A percentile compares a stretch with the other conserved stretches of the same genome.
phyloP scores from a whole-genome alignment of 2,888 invertebrate genomes.

The Stenchaetothrips biformis region DNA sequence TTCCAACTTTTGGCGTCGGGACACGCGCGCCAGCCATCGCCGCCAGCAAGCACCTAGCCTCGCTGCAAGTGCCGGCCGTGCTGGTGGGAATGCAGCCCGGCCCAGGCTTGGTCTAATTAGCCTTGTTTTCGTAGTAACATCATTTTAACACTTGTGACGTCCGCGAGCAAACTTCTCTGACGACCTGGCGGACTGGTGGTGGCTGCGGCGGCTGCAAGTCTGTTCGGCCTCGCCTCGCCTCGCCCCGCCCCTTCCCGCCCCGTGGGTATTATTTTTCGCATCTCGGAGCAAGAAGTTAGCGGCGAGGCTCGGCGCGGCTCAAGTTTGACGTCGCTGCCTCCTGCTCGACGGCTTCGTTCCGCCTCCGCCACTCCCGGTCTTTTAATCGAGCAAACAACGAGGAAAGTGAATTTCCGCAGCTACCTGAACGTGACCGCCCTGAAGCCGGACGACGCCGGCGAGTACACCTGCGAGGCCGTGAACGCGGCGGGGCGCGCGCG shows the following conservation, averaged over 20 bases:
- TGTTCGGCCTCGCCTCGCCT: not conserved
- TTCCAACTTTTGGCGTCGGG: too few relatives aligned
- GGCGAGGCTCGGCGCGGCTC: too few relatives aligned
- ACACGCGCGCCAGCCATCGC: too few relatives aligned
- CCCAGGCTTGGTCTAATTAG: not conserved
- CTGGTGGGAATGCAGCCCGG: too few relatives aligned
- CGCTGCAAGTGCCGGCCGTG: too few relatives aligned
- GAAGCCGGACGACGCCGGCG: conserved; percentile 43
- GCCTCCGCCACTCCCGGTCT: too few relatives aligned
- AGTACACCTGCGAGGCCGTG: conserved; percentile 35
- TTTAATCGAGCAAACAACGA: too few relatives aligned
- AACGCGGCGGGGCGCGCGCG: conserved; percentile 35
- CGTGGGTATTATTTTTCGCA: not conserved
- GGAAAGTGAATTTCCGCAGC: conserved; percentile 32
- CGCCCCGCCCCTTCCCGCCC: not conserved
- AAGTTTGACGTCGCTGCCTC: too few relatives aligned
- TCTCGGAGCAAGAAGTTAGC: too few relatives aligned
- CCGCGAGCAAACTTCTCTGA: not conserved
- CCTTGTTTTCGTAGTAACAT: conserved; percentile 1
- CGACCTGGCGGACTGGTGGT: not conserved
- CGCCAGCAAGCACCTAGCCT: too few relatives aligned
- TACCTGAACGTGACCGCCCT: conserved; percentile 41
- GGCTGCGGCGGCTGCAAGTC: not conserved
- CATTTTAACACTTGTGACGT: conserved; percentile 6
- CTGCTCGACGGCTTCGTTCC: too few relatives aligned